Percentiles rank a stretch among this genome's conserved stretches.
phyloP scores from a whole-genome alignment of 1,140 invertebrate species.

The Octopus bimaculoides region DNA sequence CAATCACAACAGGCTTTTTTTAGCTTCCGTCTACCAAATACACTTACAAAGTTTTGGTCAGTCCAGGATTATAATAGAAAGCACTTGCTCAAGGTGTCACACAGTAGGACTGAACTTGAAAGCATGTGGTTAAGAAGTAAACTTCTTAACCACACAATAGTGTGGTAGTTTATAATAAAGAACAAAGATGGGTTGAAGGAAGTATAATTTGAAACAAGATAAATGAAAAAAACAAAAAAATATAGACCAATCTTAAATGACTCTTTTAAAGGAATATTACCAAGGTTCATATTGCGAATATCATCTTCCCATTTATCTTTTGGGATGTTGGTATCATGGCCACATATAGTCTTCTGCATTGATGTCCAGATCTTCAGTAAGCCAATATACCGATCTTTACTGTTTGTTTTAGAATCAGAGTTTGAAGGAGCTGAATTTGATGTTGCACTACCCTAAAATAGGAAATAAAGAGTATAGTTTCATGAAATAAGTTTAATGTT shows the following conservation, averaged over 20 bases:
- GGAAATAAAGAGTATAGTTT: neutral
- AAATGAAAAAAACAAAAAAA: too few relatives aligned
- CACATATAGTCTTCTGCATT: conserved; percentile 61
- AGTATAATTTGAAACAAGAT: neutral
- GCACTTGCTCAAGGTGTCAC: too few relatives aligned
- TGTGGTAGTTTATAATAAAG: too few relatives aligned
- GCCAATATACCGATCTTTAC: conserved; percentile 28
- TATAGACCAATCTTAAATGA: too few relatives aligned
- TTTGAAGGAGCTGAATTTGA: neutral
- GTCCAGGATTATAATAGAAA: too few relatives aligned
- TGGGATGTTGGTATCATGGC: conserved; percentile 35
- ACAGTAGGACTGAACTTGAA: too few relatives aligned
- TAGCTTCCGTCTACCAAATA: too few relatives aligned
- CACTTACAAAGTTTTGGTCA: too few relatives aligned
- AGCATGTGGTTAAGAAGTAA: too few relatives aligned
- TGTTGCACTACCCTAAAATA: neutral
- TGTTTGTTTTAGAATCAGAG: conserved; percentile 12
- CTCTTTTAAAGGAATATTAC: conserved; percentile 12
- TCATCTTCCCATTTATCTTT: conserved; percentile 18
- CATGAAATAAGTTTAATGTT: too few relatives aligned
- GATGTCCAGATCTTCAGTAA: conserved; percentile 58
- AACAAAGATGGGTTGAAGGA: neutral
- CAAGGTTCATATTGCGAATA: conserved; percentile 21
- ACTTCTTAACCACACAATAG: too few relatives aligned
- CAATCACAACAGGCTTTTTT: too few relatives aligned